Base-by-base conservation (phyloP, 1,140 invertebrate genomes). In the Cheumatopsyche charites region DNA sequence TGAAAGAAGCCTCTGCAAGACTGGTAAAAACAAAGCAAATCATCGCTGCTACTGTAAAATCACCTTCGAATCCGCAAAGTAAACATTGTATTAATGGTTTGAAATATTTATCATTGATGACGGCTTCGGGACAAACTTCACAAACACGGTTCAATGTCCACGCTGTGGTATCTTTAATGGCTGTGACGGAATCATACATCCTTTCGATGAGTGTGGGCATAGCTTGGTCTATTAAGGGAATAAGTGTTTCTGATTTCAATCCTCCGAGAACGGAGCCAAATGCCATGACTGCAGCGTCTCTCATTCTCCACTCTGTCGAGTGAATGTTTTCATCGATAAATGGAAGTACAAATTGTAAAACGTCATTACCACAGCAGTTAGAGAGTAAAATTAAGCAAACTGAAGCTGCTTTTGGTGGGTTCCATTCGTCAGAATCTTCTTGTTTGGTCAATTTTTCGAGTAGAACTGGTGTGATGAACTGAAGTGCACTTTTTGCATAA, bases 11-110 rank as follows among this genome's bases (percentile, higher is more conserved):
- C 83, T 99, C 96, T 0, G 97, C 96, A n/a, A 99, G 84, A 66
- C 95, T 96, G 49, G 94, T 97, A 77, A 99, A 96, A 0, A 98
- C 97, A 98, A 98, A 99, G 79, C 98, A 99, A n/a, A 98, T 95
- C 85, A 99, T 99, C 0, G 96, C 90, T 13, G 98, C 97, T 0
- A 99, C 98, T 29, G 97, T 86, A 0, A 98, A 96, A 80, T 99
- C 97, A 19, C 94, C 92, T 76, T 91, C 90, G 11, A 99, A 82
- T 11, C 95, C 95, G 77, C 91, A 91, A 0, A 98, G 90, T 21
- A 99, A 87, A 74, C 94, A 94, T 80, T 97, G 91, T 1, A 99
- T 81, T 11, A 99, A 79, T 5, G 92, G 91, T 79, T 92, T 90
- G 17, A 98, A 82, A 78, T 93, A 93, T 0, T 87, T 89, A 77